Evolutionary conservation across 2,113 vertebrate species (phyloP).

Genomic region (Tupaia chinensis): DNA sequence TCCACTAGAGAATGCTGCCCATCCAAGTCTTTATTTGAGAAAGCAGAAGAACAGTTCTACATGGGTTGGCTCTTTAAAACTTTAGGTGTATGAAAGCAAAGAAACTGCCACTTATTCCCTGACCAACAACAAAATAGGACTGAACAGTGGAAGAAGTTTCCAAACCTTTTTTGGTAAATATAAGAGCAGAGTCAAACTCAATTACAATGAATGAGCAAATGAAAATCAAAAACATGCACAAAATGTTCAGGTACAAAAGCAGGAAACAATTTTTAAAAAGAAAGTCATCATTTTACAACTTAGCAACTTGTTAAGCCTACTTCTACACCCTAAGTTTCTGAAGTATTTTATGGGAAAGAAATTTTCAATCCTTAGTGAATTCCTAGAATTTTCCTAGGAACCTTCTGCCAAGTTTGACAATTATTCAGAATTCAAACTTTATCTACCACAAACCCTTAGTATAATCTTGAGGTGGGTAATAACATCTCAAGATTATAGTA

Average conservation of each 20-base stretch:
- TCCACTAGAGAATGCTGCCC: neutral
- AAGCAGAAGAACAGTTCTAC: neutral
- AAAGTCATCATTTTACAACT: neutral
- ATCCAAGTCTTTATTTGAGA: neutral
- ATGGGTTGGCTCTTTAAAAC: neutral
- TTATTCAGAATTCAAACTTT: neutral
- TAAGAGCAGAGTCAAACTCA: neutral
- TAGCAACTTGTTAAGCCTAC: neutral
- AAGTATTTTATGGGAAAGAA: neutral
- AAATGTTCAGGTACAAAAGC: neutral
- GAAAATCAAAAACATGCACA: neutral
- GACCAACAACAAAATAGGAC: neutral
- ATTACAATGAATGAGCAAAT: neutral
- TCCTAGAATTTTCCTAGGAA: neutral
- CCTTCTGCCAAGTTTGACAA: neutral
- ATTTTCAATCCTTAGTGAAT: neutral
- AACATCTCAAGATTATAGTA: neutral
- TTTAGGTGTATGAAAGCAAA: neutral
- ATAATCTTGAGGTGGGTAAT: no score
- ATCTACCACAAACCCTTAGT: neutral
- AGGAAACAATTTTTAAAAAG: neutral
- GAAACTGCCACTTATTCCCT: neutral
- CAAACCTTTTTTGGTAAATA: neutral
- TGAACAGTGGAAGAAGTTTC: neutral
- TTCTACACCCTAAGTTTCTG: neutral